A percentile compares a stretch with the other conserved stretches of the same genome.
These are phyloP conservation scores for Diarsia brunnea DNA, from an alignment of 2,888 invertebrate species.

Conservation along the genomic window DNA sequence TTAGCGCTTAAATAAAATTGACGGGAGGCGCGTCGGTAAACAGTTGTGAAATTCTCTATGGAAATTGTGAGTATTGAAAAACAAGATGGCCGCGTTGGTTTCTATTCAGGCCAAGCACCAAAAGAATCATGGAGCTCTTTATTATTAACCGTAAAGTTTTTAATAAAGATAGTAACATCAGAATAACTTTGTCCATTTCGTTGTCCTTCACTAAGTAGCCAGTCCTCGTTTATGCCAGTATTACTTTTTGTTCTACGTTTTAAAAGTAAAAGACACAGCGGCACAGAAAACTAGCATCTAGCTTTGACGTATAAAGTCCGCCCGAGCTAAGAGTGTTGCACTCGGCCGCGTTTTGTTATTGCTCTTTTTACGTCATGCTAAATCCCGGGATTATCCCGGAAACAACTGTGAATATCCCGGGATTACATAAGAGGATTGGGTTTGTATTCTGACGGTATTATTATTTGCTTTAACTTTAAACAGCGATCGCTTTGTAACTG, in stretches of 20 bases:
- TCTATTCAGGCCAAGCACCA: neutral
- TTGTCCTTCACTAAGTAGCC: conserved; percentile 9
- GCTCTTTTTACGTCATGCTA: conserved; percentile 58
- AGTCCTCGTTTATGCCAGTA: conserved; percentile 11
- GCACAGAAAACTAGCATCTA: conserved; percentile 17
- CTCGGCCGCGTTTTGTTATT: conserved; percentile 49
- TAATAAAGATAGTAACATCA: conserved; percentile 1
- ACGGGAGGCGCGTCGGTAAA: neutral
- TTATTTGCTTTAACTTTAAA: conserved; percentile 44
- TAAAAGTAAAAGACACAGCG: neutral
- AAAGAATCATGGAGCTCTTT: neutral
- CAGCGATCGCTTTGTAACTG: conserved; percentile 11
- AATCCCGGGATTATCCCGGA: conserved; percentile 48
- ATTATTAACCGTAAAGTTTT: neutral
- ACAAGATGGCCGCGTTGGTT: neutral
- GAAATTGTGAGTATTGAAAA: neutral
- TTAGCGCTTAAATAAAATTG: neutral
- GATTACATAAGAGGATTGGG: conserved; percentile 56
- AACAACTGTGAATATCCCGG: conserved; percentile 50
- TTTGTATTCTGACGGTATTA: conserved; percentile 46
- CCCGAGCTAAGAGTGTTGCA: conserved; percentile 44
- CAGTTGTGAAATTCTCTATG: neutral
- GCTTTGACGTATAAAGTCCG: conserved; percentile 20
- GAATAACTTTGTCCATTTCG: conserved; percentile 12
- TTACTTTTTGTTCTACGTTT: conserved; percentile 23